These are phyloP conservation scores for Jordanella pulchra DNA, from an alignment of 2,797 vertebrate genomes.

Conservation along the genomic window DNA sequence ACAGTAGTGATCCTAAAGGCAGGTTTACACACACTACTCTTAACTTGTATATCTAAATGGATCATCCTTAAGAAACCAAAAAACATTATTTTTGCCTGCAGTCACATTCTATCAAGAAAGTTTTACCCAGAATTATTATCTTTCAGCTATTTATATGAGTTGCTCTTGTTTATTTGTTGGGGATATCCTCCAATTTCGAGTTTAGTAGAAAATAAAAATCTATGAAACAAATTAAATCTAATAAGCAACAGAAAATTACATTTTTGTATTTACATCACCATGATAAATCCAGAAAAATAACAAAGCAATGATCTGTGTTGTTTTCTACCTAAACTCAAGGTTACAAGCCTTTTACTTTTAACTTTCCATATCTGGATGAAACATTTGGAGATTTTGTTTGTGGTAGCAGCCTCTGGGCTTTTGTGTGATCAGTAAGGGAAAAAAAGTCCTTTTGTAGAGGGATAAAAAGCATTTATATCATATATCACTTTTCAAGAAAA, in stretches of 20 bases:
- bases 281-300: background rate
- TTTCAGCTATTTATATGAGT: background rate
- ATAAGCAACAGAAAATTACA: background rate
- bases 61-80: background rate
- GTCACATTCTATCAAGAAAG: background rate
- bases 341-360: background rate
- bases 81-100: background rate
- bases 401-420: background rate
- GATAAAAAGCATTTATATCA: background rate
- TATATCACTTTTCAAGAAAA: background rate
- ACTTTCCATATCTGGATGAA: background rate
- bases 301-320: background rate
- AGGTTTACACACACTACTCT: background rate
- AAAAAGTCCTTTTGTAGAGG: conserved; percentile 7
- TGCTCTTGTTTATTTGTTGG: background rate
- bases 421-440: background rate
- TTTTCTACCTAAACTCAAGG: background rate
- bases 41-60: background rate
- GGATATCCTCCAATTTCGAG: background rate
- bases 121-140: background rate
- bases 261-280: background rate
- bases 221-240: background rate
- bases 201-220: too few species aligned
- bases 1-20: background rate
- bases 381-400: background rate